A percentile compares a stretch with the other conserved stretches of the same genome.
Conservation (phyloP, 1,140 invertebrate species). For the Ips nitidus region DNA sequence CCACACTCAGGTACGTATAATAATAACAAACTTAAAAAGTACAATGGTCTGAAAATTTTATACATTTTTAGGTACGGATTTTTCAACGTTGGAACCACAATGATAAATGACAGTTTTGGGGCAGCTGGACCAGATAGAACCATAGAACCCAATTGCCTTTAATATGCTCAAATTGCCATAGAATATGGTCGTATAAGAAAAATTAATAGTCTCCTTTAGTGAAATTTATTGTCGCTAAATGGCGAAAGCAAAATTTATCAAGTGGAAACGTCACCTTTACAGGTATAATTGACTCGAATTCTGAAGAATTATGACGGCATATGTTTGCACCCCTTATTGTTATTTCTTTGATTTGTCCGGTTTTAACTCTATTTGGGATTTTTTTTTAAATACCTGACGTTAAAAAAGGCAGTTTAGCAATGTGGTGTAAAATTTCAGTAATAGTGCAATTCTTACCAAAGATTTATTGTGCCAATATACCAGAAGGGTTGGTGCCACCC, state of each 20-base stretch:
- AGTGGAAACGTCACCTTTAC: constrained; percentile 23
- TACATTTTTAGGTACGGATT: neutral
- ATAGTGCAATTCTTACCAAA: no score
- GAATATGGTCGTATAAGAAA: constrained; percentile 44
- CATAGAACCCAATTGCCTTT: constrained; percentile 45
- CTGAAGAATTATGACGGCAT: constrained; percentile 20
- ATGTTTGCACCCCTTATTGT: constrained; percentile 2
- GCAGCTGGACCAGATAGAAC: constrained; percentile 13
- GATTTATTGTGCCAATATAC: no score
- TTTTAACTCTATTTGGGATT: no score
- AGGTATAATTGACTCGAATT: constrained; percentile 19
- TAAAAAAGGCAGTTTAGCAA: no score
- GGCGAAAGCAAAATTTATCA: constrained; percentile 27
- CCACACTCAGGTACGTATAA: neutral
- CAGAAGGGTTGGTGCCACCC: no score
- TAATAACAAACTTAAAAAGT: neutral
- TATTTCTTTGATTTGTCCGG: no score
- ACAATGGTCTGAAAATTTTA: neutral
- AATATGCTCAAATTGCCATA: constrained; percentile 52
- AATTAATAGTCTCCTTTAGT: constrained; percentile 43
- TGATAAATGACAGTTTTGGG: constrained; percentile 43
- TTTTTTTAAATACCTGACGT: no score
- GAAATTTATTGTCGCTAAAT: constrained; percentile 33
- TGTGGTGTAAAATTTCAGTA: no score
- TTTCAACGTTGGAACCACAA: neutral